Conservation (phyloP, 2,113 vertebrate species). For the Opisthocomus hoazin region DNA sequence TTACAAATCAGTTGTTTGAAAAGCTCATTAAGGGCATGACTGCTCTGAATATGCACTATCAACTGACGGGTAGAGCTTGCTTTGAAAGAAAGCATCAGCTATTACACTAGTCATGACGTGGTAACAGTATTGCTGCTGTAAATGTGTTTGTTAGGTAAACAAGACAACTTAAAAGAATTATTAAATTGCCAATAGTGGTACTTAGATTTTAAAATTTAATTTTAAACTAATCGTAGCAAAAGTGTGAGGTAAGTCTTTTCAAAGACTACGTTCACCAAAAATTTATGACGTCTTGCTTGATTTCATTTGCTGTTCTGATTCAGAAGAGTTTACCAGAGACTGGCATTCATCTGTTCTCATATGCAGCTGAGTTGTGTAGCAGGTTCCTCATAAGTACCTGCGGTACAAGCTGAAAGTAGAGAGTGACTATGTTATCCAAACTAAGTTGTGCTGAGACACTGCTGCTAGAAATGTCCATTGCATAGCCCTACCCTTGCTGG, state of each 20-base stretch:
- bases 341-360: background rate
- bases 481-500: too few relatives aligned
- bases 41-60: background rate
- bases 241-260: background rate
- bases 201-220: background rate
- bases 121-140: background rate
- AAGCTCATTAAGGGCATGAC: background rate
- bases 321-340: background rate
- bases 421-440: too few relatives aligned
- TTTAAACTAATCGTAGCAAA: background rate
- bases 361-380: background rate
- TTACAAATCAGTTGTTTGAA: background rate
- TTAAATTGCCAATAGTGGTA: background rate
- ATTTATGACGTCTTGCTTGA: background rate
- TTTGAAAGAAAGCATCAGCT: background rate
- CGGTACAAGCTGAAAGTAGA: background rate
- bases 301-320: background rate
- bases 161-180: background rate
- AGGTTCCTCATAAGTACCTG: background rate
- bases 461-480: too few relatives aligned
- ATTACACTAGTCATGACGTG: background rate
- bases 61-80: background rate
- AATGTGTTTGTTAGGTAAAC: background rate
- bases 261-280: background rate
- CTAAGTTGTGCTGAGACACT: too few relatives aligned